Base-by-base conservation (phyloP, 2,888 invertebrate species). In the Syrphus vitripennis region DNA sequence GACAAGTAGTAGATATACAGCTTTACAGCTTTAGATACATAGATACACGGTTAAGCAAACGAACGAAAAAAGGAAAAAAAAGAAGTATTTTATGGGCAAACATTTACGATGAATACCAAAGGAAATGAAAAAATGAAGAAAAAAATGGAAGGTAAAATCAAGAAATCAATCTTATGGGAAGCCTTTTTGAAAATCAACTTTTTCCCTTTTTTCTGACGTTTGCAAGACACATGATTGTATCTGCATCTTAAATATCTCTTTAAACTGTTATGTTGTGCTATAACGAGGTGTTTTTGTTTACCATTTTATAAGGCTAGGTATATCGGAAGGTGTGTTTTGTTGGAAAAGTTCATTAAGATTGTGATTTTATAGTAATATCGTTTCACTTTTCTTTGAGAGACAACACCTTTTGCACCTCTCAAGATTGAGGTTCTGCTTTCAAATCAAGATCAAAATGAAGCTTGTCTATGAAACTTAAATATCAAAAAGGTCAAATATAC, bases 151-250 rank as follows among this genome's bases (percentile, higher is more conserved):
- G 71, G 71, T 50, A 69, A 82, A 83, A 79, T 74, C 70, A 69
- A 80, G 80, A 84, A 84, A 84, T 84, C 84, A 76, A 81, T 84
- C 84, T 67, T 81, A 77, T 76, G 71, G 61, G 61, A 84, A 81
- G 76, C 71, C 61, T 81, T 76, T 76, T 79, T 67, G 24, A 50
- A 84, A 81, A 65, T 12, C 81, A 84, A 81, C 76, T 84, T 84
- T 81, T 84, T 72, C 50, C 76, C 14, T 24, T 10, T 14, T 14
- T 78, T 53, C 24, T 40, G 34, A 69, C 42, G 48, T 78, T 57
- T 71, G 75, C 59, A 67, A 48, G 57, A 24, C 76, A 67, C 67
- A 83, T 69, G 63, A 79, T 65, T 70, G 71, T 80, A 80, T 80
- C 72, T 84, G 80, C 76, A 84, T 80, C 71, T 76, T 48, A 48